A percentile compares a stretch with the other conserved stretches of the same genome.
These are phyloP conservation scores for Falco novaeseelandiae DNA, from an alignment of 2,797 vertebrate species.

Conservation along the genomic window DNA sequence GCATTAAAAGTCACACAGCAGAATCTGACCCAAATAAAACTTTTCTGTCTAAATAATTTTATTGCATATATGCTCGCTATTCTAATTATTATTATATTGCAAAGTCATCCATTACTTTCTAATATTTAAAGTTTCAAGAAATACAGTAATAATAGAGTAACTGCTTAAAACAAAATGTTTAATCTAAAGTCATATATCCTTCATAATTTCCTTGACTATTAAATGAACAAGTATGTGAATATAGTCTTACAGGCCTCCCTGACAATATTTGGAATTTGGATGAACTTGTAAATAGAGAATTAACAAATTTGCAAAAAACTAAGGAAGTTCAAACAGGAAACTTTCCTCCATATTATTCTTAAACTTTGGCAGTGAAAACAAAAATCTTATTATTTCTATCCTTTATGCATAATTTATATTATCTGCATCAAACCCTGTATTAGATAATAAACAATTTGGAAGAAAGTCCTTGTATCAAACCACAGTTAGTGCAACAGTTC, in stretches of 20 bases:
- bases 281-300: neutral
- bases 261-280: neutral
- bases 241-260: neutral
- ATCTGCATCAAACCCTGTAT: neutral
- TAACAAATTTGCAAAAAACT: neutral
- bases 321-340: neutral
- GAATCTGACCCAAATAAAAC: neutral
- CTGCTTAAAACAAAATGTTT: neutral
- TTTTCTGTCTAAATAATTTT: neutral
- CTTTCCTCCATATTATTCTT: neutral
- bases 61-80: neutral
- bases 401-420: neutral
- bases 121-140: neutral
- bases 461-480: neutral
- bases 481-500: neutral
- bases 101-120: neutral
- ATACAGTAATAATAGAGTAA: neutral
- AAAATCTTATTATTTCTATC: neutral
- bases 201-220: neutral
- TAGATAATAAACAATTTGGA: neutral
- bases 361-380: neutral
- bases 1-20: neutral
- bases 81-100: neutral
- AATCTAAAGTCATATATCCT: neutral
- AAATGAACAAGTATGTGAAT: neutral